Evolutionary conservation across 2,797 vertebrate genomes (phyloP), one percentile per base, ranked within the genome.

Genomic region (Dryobates pubescens): DNA sequence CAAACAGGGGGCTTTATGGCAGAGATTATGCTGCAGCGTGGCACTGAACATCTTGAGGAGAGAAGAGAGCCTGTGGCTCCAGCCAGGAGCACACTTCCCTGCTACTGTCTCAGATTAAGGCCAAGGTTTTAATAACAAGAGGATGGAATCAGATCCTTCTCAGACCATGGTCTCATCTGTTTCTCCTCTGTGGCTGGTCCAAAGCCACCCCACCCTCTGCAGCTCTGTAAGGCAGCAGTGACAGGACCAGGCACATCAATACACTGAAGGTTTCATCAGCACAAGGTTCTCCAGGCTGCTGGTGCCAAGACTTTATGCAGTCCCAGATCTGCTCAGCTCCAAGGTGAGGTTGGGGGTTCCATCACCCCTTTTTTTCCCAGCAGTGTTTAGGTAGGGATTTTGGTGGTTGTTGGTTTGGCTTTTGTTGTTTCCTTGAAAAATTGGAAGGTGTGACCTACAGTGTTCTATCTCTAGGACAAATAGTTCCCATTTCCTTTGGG

Each of bases 91-190:
- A 14, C 23, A 0, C 7, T 53, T 26, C 20, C 9, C 56, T 19
- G 4, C 16, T n/a, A 7, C 4, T 56, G 38, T 7, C 65, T 38
- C 43, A 30, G 54, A 10, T n/a, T 23, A 61, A 34, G 27, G 34
- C 62, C 82, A 65, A 74, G 57, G 7, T 5, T 51, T 49, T 20
- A 27, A 3, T 30, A 32, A 20, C 20, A 8, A 18, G 30, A 61
- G 56, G 51, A 19, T 23, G 30, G 62, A 64, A 38, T 17, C 10
- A 53, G 47, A 27, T 61, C 67, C 23, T 51, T 19, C 24, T 36
- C 4, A 41, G 38, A 7, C 20, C 20, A 1, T 6, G n/a, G 23
- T 26, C 59, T 75, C 43, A 8, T 13, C 26, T 1, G 0, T 30
- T 65, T 38, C 49, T 43, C 30, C 24, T 22, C 54, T 26, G 2